Evolutionary conservation across 2,797 vertebrate species (phyloP).

Genomic region (Phoebastria nigripes): DNA sequence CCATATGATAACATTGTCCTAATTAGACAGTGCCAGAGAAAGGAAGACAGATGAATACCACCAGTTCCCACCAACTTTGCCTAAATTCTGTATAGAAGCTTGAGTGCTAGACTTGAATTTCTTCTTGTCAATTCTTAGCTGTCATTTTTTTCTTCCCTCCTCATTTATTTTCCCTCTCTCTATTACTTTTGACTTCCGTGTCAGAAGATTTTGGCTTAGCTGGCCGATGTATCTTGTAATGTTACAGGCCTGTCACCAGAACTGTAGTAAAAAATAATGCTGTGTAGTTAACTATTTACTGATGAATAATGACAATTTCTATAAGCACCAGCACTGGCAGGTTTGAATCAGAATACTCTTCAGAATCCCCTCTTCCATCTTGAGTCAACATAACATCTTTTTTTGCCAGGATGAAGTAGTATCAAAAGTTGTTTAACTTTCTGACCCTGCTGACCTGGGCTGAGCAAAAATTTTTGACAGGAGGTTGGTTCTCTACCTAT

Average conservation of each 20-base stretch:
- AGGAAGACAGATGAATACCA: neutral
- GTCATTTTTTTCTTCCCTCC: neutral
- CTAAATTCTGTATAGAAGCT: neutral
- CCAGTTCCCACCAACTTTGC: neutral
- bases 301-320: neutral
- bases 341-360: neutral
- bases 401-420: neutral
- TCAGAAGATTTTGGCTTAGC: neutral
- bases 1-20: fast-evolving
- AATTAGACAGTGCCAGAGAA: neutral
- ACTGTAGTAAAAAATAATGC: neutral
- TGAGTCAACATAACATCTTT: neutral
- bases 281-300: neutral
- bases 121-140: neutral
- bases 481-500: neutral
- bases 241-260: neutral
- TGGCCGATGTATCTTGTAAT: neutral
- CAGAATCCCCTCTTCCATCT: neutral
- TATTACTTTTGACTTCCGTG: neutral
- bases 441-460: neutral
- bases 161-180: neutral
- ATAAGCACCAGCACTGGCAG: neutral
- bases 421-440: neutral
- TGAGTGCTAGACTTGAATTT: neutral
- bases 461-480: neutral